Conservation (phyloP, 1,140 invertebrate species). For the Heterodera schachtii region DNA sequence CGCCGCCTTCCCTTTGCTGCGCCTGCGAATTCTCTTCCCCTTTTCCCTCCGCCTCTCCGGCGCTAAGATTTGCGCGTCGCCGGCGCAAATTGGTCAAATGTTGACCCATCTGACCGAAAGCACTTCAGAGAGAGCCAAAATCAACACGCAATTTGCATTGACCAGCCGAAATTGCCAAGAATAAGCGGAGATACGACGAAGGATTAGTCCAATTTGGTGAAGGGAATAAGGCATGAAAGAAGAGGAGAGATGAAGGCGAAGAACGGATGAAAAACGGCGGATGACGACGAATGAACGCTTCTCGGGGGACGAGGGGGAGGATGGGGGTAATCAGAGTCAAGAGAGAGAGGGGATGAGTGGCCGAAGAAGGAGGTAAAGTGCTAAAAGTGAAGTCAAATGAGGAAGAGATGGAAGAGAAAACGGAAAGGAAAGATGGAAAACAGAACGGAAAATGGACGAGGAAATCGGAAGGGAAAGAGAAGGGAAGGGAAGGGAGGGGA, state of each 20-base stretch:
- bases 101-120: slow-evolving; percentile 4
- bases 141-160: background rate
- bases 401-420: background rate
- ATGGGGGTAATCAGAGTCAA: background rate
- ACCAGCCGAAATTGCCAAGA: background rate
- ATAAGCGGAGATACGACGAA: background rate
- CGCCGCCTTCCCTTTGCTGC: background rate
- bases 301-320: background rate
- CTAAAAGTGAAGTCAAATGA: background rate
- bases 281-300: background rate
- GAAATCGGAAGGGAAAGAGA: background rate
- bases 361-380: background rate
- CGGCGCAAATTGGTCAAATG: slow-evolving; percentile 11
- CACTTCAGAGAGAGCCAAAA: background rate
- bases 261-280: too few relatives aligned
- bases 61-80: background rate
- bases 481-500: background rate
- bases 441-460: background rate
- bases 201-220: background rate
- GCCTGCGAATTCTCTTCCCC: background rate
- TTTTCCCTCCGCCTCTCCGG: slow-evolving; percentile 2
- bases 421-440: slow-evolving; percentile 13
- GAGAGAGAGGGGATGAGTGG: background rate
- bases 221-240: slow-evolving; percentile 13
- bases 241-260: background rate